Conservation (phyloP, 2,113 vertebrate genomes). For the Cygnus atratus region DNA sequence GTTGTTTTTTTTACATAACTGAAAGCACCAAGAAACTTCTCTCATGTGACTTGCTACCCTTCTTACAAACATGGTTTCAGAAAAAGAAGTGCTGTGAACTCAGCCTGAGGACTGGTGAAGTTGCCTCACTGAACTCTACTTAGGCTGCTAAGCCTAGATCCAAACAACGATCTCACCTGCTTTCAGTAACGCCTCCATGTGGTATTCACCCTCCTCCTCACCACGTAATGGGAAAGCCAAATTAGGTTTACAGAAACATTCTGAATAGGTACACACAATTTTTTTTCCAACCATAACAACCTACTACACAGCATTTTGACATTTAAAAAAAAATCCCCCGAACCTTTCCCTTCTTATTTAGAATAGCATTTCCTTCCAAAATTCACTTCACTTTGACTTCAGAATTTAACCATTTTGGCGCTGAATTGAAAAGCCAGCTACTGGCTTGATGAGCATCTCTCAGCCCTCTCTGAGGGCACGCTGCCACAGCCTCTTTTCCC, state of each 20-base stretch:
- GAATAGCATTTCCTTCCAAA: not conserved
- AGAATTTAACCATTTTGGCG: not conserved
- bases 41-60: not conserved
- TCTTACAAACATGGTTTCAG: not conserved
- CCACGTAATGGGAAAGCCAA: not conserved
- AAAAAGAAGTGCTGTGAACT: not conserved
- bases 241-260: not conserved
- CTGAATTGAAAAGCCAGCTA: not conserved
- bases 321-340: not conserved
- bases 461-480: accelerated
- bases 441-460: not conserved
- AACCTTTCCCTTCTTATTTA: not conserved
- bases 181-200: not conserved
- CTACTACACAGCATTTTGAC: not conserved
- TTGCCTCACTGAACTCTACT: not conserved
- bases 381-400: not conserved
- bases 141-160: not conserved
- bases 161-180: not conserved
- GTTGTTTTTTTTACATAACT: not conserved
- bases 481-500: not conserved
- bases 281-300: not conserved
- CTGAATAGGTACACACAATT: not conserved
- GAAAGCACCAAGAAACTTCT: not conserved
- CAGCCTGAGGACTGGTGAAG: not conserved
- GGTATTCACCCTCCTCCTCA: not conserved